phyloP scores from a whole-genome alignment of 2,113 vertebrate species.

The Nannobrachium achirus region DNA sequence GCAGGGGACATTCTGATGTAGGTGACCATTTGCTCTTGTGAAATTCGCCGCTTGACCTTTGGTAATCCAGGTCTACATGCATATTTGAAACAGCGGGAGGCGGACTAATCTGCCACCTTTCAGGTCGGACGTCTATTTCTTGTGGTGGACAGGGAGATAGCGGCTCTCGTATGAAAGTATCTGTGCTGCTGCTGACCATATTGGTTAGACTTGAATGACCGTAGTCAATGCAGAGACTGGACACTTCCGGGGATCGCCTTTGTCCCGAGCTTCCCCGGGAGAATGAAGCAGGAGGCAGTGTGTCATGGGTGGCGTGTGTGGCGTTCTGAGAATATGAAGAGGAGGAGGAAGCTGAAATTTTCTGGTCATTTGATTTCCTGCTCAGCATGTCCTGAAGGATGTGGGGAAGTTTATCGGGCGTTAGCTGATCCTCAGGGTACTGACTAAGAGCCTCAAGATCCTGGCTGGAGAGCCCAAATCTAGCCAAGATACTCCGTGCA shows the following conservation, averaged over 20 bases:
- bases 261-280: slow-evolving; percentile 5
- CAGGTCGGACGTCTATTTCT: slow-evolving; percentile 47
- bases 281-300: slow-evolving; percentile 43
- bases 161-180: slow-evolving; percentile 77
- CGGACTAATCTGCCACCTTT: slow-evolving; percentile 54
- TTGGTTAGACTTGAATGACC: slow-evolving; percentile 87
- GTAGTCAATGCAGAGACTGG: slow-evolving; percentile 87
- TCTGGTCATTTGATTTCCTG: slow-evolving; percentile 81
- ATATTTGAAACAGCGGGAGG: slow-evolving; percentile 65
- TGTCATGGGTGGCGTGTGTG: slow-evolving; percentile 46
- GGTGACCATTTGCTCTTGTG: slow-evolving; percentile 52
- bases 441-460: slow-evolving; percentile 92
- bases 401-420: slow-evolving; percentile 90
- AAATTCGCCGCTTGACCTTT: slow-evolving; percentile 41
- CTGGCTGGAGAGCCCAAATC: slow-evolving; percentile 92
- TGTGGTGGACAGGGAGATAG: slow-evolving; percentile 41
- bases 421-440: slow-evolving; percentile 92
- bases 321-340: slow-evolving; percentile 29
- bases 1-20: slow-evolving; percentile 73
- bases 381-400: slow-evolving; percentile 90
- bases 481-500: slow-evolving; percentile 91
- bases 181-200: slow-evolving; percentile 44
- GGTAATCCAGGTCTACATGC: slow-evolving; percentile 69
- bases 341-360: slow-evolving; percentile 19
- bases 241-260: slow-evolving; percentile 52